Conservation (phyloP, 2,888 invertebrate genomes). For the Drosophila antonietae region DNA sequence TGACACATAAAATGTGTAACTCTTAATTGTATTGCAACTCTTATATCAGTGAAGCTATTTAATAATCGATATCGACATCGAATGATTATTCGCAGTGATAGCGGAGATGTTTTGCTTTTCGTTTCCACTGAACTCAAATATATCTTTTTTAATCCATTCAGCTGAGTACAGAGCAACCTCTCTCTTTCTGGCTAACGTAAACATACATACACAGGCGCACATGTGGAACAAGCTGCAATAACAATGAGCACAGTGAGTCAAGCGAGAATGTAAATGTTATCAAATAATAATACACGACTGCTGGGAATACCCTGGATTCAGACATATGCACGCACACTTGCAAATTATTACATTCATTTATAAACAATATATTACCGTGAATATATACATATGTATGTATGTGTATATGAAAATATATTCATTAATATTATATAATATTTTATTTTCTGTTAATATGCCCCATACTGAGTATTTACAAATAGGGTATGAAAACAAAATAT, state of each 20-base stretch:
- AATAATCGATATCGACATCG: not conserved
- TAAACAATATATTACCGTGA: not conserved
- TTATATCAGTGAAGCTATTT: not conserved
- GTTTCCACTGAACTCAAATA: not conserved
- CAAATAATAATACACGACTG: not conserved
- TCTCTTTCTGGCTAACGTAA: conserved; percentile 8
- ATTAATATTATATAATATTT: not conserved
- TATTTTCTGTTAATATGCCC: not conserved
- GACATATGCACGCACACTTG: not conserved
- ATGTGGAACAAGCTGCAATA: conserved; percentile 61
- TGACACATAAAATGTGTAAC: not conserved
- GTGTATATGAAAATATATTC: not conserved
- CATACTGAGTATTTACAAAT: not conserved
- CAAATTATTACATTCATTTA: not conserved
- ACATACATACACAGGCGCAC: conserved; percentile 32
- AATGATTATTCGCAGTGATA: not conserved
- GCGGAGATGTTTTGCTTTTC: not conserved
- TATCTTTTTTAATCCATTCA: not conserved
- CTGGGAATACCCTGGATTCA: conserved; percentile 15
- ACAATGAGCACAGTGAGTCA: conserved; percentile 54
- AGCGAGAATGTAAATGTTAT: conserved; percentile 9
- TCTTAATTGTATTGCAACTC: not conserved
- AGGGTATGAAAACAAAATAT: conserved; percentile 31
- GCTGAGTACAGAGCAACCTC: not conserved
- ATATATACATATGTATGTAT: too few species aligned